These are phyloP conservation scores for Zaprionus tsacasi DNA, from an alignment of 1,140 invertebrate species.

Conservation along the genomic window DNA sequence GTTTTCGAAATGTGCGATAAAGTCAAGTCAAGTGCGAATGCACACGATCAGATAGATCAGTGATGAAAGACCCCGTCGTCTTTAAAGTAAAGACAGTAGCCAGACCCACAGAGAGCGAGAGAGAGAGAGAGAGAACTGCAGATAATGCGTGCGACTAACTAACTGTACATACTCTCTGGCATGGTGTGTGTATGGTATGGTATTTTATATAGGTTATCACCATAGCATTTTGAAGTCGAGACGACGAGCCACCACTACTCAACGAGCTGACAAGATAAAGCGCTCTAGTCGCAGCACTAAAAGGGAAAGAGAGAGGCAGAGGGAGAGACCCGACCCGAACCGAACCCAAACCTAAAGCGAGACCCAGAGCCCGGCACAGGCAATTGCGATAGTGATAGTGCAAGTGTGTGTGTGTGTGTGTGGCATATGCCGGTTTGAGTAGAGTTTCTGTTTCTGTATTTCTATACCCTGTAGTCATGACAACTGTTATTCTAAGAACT, in stretches of 20 bases:
- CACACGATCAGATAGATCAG: slow-evolving; percentile 30
- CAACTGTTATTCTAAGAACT: neutral
- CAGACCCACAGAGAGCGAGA: slow-evolving; percentile 1
- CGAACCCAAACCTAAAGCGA: neutral
- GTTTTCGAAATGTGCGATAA: slow-evolving; percentile 17
- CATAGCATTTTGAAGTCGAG: slow-evolving; percentile 58
- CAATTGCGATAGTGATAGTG: slow-evolving; percentile 39
- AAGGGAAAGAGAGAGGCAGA: slow-evolving; percentile 52
- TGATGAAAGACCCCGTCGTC: slow-evolving; percentile 35
- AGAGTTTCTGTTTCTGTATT: slow-evolving; percentile 20
- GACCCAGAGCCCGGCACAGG: slow-evolving; percentile 12
- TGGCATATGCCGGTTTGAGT: slow-evolving; percentile 49
- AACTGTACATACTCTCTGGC: slow-evolving; percentile 25
- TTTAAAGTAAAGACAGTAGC: neutral
- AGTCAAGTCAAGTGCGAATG: slow-evolving; percentile 10
- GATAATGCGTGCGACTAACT: slow-evolving; percentile 68
- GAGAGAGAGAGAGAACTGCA: neutral
- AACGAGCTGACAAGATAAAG: slow-evolving; percentile 72
- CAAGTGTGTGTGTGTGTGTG: slow-evolving; percentile 25
- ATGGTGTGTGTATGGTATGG: slow-evolving; percentile 10
- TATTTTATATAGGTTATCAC: slow-evolving; percentile 73
- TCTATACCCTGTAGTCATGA: slow-evolving; percentile 6
- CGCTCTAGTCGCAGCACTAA: slow-evolving; percentile 37
- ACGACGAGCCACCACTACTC: slow-evolving; percentile 27
- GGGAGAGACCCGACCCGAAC: neutral